Evolutionary conservation across 2,113 vertebrate species (phyloP), one percentile per base, ranked within the genome.

Genomic region (Brachyhypopomus gauderio): DNA sequence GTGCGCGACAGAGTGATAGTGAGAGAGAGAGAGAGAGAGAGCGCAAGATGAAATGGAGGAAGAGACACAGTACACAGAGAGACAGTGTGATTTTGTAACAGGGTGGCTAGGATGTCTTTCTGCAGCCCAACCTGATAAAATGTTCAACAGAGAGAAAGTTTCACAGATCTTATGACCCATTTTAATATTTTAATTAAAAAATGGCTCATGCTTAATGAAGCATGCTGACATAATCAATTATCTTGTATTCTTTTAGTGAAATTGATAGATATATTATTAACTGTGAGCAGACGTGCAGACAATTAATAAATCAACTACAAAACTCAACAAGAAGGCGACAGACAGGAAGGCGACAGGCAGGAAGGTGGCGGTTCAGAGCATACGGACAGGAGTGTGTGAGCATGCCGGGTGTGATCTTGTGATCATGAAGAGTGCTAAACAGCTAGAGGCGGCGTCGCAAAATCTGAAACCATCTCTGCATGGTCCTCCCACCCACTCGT

Each of bases 211-310:
- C 25, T 30, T 20, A 41, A 30, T 27, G n/a, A 9, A 16, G 52
- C 72, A 60, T 69, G 48, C 63, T 48, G 73, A 75, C 70, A n/a
- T n/a, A 75, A 81, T 81, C 60, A 69, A 59, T 67, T 27, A 34
- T 30, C 48, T 48, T 36, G 52, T 69, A 45, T 69, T 75, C 8
- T 76, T 38, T 58, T 55, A 48, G 52, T 60, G 72, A 76, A 63
- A 22, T 63, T 81, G 63, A 70, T 81, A 73, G 25, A 76, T 81
- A 27, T 8, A 45, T 59, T 73, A 81, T 70, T 81, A 81, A 34
- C n/a, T 23, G 16, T 41, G 75, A 69, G n/a, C n/a, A 67, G 71
- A 56, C 62, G 23, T 80, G 19, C 14, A 14, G 45, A 52, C 20
- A 11, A 64, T 27, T 66, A 74, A 74, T 74, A 80, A 73, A 80